phyloP scores from a whole-genome alignment of 2,797 vertebrate species.

The Acanthurus leucopareius region DNA sequence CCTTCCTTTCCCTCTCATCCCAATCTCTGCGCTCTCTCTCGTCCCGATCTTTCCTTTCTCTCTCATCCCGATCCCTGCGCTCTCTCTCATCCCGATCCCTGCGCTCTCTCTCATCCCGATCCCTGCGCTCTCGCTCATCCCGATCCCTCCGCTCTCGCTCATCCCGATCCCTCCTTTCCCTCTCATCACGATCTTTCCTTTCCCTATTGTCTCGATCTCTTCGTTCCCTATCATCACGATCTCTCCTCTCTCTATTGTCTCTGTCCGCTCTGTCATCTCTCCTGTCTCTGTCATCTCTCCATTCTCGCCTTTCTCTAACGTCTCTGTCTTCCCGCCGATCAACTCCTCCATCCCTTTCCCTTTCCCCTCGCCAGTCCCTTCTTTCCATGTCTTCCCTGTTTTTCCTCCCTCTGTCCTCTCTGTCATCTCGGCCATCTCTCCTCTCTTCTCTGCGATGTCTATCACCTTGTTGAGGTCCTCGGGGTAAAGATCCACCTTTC shows the following conservation, averaged over 20 bases:
- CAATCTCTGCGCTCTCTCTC: constrained; percentile 41
- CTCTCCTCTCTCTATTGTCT: constrained; percentile 51
- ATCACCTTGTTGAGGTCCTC: constrained; percentile 75
- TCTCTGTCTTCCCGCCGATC: constrained; percentile 68
- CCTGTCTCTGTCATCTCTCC: constrained; percentile 60
- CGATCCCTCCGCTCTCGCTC: constrained; percentile 36
- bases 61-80: constrained; percentile 35
- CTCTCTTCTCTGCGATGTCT: constrained; percentile 75
- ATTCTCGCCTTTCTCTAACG: constrained; percentile 53
- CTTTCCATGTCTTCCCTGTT: constrained; percentile 68
- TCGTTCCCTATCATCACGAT: constrained; percentile 33
- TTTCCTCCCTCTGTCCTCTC: constrained; percentile 62
- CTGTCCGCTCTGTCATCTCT: constrained; percentile 61
- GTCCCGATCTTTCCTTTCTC: constrained; percentile 11
- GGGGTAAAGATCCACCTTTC: constrained; percentile 59
- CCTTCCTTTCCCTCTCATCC: constrained; percentile 48
- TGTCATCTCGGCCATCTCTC: constrained; percentile 67
- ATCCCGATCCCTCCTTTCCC: constrained; percentile 33
- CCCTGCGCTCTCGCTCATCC: constrained; percentile 10
- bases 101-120: constrained; percentile 29
- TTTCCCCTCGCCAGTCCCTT: constrained; percentile 61
- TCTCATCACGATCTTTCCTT: constrained; percentile 31
- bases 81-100: constrained; percentile 30
- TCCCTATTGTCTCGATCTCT: constrained; percentile 27
- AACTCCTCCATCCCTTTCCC: constrained; percentile 43